Evolutionary conservation across 2,888 invertebrate species (phyloP).

Genomic region (Spodoptera picta): DNA sequence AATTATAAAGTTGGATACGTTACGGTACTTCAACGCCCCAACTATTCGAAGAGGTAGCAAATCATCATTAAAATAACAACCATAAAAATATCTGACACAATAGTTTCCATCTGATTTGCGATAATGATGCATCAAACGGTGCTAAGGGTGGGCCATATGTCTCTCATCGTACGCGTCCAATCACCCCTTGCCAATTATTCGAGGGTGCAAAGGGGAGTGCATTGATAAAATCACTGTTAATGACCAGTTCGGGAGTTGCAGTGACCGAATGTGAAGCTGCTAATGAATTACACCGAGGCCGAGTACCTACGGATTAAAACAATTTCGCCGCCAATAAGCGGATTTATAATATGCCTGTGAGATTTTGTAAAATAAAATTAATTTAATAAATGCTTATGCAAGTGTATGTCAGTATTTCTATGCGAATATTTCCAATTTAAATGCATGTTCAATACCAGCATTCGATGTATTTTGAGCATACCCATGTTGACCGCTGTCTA

Average conservation of each 20-base stretch:
- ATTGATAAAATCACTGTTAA: constrained; percentile 53
- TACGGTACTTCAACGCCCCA: background rate
- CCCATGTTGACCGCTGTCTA: no score
- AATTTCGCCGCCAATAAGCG: no score
- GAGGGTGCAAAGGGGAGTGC: constrained; percentile 41
- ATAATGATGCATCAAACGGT: constrained; percentile 71
- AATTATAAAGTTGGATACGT: no score
- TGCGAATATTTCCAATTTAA: no score
- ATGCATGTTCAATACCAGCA: no score
- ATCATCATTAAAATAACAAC: constrained; percentile 8
- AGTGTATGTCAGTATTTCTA: no score
- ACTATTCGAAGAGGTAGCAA: constrained; percentile 2
- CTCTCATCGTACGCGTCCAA: constrained; percentile 66
- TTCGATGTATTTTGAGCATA: no score
- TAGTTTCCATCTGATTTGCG: constrained; percentile 74
- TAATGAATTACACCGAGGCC: constrained; percentile 13
- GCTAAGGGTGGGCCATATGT: constrained; percentile 74
- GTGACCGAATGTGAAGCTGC: constrained; percentile 21
- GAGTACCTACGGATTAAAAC: background rate
- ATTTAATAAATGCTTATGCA: no score
- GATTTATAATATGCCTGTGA: no score
- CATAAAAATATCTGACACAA: constrained; percentile 61
- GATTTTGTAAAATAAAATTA: no score
- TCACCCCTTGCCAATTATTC: constrained; percentile 71
- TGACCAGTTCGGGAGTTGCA: constrained; percentile 35